A percentile compares a stretch with the other conserved stretches of the same genome.
phyloP scores from a whole-genome alignment of 2,888 invertebrate species.

The Agrilus biguttatus region DNA sequence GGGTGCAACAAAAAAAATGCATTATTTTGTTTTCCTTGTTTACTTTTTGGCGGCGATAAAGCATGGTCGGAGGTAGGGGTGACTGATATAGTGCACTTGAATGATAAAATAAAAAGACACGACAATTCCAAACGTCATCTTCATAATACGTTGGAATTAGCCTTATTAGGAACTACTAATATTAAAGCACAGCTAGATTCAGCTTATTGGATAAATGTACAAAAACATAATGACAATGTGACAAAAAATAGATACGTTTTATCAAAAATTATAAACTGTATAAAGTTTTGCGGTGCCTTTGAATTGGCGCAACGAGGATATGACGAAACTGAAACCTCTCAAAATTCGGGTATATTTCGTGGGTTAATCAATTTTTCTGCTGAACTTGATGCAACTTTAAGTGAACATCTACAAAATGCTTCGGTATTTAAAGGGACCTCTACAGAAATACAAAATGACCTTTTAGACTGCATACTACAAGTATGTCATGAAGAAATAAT shows the following conservation, averaged over 20 bases:
- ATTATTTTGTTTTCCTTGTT: constrained; percentile 4
- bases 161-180: constrained; percentile 7
- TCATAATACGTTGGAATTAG: not conserved
- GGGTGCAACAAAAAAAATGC: constrained; percentile 3
- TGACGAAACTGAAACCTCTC: constrained; percentile 14
- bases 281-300: constrained; percentile 21
- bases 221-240: constrained; percentile 11
- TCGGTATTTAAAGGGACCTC: constrained; percentile 19
- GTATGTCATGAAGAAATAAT: constrained; percentile 15
- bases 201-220: constrained; percentile 7
- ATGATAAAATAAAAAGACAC: constrained; percentile 4
- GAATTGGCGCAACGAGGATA: constrained; percentile 19
- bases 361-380: constrained; percentile 18
- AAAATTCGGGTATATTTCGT: constrained; percentile 16
- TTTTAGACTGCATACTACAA: constrained; percentile 18
- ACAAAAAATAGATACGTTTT: constrained; percentile 13
- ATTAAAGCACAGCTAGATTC: constrained; percentile 8
- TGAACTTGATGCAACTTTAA: constrained; percentile 14
- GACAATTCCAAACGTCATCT: not conserved
- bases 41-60: constrained; percentile 5
- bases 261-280: constrained; percentile 18
- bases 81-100: constrained; percentile 5
- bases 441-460: constrained; percentile 19
- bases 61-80: constrained; percentile 7
- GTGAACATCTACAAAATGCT: constrained; percentile 13